Evolutionary conservation across 2,113 vertebrate genomes (phyloP).

Genomic region (Recurvirostra avosetta): DNA sequence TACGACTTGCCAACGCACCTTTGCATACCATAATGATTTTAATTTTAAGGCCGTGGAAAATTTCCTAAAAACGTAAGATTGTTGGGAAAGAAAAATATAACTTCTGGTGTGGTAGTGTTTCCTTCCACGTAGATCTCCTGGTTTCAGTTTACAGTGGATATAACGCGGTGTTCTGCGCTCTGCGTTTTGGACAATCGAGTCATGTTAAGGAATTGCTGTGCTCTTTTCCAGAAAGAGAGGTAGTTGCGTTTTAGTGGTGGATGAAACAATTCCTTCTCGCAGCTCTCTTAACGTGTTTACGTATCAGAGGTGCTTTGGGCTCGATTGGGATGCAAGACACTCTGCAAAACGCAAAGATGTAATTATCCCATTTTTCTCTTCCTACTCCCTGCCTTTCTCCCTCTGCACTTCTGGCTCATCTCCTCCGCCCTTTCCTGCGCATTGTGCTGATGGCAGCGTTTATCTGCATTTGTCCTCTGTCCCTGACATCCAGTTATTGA

Average conservation of each 20-base stretch:
- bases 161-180: fast-evolving
- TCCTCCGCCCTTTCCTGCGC: slow-evolving; percentile 2
- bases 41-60: background rate
- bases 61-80: background rate
- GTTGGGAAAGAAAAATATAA: fast-evolving
- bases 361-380: slow-evolving; percentile 57
- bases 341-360: slow-evolving; percentile 10
- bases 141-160: fast-evolving
- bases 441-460: slow-evolving; percentile 67
- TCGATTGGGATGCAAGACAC: background rate
- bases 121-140: fast-evolving
- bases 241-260: background rate
- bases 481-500: slow-evolving; percentile 64
- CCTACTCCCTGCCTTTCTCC: slow-evolving; percentile 15
- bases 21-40: fast-evolving
- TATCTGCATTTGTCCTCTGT: slow-evolving; percentile 69
- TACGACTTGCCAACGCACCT: background rate
- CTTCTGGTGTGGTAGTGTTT: background rate
- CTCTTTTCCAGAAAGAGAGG: background rate
- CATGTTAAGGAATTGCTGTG: fast-evolving
- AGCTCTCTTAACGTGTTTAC: background rate
- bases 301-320: background rate
- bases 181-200: background rate
- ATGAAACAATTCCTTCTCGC: background rate
- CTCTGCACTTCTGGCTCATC: background rate